Conservation (phyloP, 1,140 invertebrate species). For the Drosophila pectinifera region DNA sequence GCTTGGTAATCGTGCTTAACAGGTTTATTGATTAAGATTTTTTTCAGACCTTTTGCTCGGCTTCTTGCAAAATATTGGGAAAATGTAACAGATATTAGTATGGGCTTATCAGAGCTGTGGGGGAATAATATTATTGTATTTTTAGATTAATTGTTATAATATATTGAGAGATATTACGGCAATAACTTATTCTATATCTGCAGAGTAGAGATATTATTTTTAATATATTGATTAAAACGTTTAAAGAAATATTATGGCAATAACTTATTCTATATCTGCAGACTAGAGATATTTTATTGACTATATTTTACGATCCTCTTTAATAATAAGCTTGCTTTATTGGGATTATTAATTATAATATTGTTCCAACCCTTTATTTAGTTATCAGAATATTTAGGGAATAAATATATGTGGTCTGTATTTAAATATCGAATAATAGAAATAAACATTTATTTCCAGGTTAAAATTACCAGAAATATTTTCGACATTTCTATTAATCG, state of each 20-base stretch:
- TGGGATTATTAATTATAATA: no score
- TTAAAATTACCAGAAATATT: neutral
- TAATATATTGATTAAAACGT: no score
- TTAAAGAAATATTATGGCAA: no score
- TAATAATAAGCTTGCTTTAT: no score
- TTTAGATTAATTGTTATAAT: no score
- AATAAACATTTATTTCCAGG: neutral
- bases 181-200: neutral
- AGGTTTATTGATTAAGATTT: constrained; percentile 69
- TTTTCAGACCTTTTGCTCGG: constrained; percentile 44
- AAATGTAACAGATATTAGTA: constrained; percentile 40
- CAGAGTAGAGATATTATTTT: neutral
- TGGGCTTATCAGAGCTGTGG: constrained; percentile 14
- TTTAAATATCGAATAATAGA: neutral
- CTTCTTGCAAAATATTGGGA: constrained; percentile 63
- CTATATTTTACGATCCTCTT: no score
- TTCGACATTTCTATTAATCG: no score
- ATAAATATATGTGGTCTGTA: neutral
- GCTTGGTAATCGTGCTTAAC: constrained; percentile 60
- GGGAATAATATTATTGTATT: no score
- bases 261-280: neutral
- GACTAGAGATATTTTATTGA: neutral
- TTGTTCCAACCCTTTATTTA: no score
- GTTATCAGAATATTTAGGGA: neutral
- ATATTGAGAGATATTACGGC: no score